Percentiles rank a stretch among this genome's conserved stretches.
These are phyloP conservation scores for Chinchilla lanigera DNA, from an alignment of 2,113 vertebrate species.

Conservation along the genomic window DNA sequence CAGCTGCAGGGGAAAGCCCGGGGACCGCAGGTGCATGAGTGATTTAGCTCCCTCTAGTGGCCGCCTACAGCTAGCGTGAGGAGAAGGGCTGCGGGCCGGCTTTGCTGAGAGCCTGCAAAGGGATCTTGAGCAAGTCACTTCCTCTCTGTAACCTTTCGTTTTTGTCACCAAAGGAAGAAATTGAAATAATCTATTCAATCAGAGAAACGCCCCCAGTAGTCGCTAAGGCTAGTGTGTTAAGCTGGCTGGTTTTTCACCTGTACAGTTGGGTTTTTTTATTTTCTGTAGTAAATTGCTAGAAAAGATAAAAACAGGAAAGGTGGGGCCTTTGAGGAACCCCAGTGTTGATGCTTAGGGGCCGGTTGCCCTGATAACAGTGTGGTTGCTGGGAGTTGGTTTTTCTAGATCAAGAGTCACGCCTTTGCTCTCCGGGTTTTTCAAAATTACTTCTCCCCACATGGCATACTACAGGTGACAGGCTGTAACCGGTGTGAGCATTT, in stretches of 20 bases:
- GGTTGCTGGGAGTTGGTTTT: slow-evolving; percentile 69
- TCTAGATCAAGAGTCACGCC: slow-evolving; percentile 15
- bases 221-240: neutral
- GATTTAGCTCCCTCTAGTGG: slow-evolving; percentile 47
- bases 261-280: neutral
- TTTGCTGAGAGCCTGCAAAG: neutral
- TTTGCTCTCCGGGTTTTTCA: slow-evolving; percentile 46
- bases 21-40: neutral
- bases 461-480: neutral
- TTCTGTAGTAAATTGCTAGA: slow-evolving; percentile 5
- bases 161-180: slow-evolving; percentile 23
- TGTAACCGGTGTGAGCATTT: neutral
- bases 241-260: neutral
- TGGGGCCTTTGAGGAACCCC: slow-evolving; percentile 73
- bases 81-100: neutral
- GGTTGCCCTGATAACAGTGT: slow-evolving; percentile 79
- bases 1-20: no score
- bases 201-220: neutral
- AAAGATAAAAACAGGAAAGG: slow-evolving; percentile 86
- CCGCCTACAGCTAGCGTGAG: accelerated
- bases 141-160: slow-evolving; percentile 34
- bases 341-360: slow-evolving; percentile 71
- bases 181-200: neutral
- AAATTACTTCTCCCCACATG: neutral
- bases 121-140: slow-evolving; percentile 45